A percentile compares a stretch with the other conserved stretches of the same genome.
phyloP scores from a whole-genome alignment of 1,140 invertebrate genomes.

The Dufourea novaeangliae region DNA sequence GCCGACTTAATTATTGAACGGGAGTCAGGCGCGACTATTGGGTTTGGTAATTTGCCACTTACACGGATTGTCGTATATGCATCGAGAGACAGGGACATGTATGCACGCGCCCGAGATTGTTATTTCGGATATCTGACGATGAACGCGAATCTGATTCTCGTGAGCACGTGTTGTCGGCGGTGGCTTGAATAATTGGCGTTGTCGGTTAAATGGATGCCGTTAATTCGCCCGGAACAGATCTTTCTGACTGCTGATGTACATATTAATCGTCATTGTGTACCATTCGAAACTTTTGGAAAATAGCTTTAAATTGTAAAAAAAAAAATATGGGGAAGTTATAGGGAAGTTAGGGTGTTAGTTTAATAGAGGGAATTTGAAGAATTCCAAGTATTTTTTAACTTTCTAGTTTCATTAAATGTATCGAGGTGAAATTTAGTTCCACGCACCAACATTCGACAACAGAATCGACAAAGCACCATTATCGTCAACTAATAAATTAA shows the following conservation, averaged over 20 bases:
- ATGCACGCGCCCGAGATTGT: conserved; percentile 61
- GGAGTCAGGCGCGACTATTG: conserved; percentile 66
- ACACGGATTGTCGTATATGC: conserved; percentile 65
- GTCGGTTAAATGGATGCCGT: conserved; percentile 40
- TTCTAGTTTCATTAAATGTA: no score
- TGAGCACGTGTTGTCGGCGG: conserved; percentile 51
- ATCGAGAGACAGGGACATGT: conserved; percentile 41
- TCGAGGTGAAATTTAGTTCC: no score
- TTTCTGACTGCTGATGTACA: neutral
- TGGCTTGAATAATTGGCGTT: conserved; percentile 48
- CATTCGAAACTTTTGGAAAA: no score
- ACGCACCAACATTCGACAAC: neutral
- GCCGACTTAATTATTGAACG: conserved; percentile 69
- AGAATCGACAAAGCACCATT: neutral
- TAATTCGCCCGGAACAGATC: neutral
- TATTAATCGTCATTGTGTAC: no score
- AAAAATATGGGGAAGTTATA: no score
- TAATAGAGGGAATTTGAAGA: no score
- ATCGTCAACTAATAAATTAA: conserved; percentile 55
- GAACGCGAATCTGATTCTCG: conserved; percentile 65
- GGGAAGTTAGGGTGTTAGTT: no score
- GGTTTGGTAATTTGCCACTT: conserved; percentile 68
- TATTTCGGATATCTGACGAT: conserved; percentile 65
- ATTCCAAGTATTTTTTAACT: no score
- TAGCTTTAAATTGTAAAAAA: no score